phyloP scores from a whole-genome alignment of 2,797 vertebrate species.

The Falco concolor region DNA sequence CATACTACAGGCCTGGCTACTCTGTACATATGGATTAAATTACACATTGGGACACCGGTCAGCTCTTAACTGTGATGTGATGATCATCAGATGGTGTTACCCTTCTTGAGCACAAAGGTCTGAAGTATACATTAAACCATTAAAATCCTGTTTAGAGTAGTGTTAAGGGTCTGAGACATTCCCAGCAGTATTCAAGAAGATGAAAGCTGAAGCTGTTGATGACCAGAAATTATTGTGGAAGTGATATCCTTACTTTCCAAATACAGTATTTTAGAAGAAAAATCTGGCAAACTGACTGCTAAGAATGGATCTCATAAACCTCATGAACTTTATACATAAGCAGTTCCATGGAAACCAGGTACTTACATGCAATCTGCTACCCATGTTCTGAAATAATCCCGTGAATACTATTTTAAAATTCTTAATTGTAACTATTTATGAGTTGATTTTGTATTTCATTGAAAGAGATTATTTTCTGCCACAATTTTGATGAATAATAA shows the following conservation, averaged over 20 bases:
- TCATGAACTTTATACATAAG: not conserved
- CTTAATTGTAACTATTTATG: not conserved
- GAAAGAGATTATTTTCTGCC: not conserved
- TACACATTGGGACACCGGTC: not conserved
- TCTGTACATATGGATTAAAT: conserved; percentile 11
- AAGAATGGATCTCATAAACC: not conserved
- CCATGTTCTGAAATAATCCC: not conserved
- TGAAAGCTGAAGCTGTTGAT: not conserved
- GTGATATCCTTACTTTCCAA: not conserved
- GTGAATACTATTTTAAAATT: not conserved
- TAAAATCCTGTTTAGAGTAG: not conserved
- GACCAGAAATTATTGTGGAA: not conserved
- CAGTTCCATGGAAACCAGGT: not conserved
- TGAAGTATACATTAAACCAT: not conserved
- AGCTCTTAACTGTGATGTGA: not conserved
- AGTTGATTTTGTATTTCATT: not conserved
- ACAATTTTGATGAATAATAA: not conserved
- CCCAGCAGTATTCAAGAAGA: not conserved
- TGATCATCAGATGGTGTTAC: not conserved
- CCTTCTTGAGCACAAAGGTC: not conserved
- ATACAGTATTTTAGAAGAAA: not conserved
- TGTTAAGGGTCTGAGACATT: not conserved
- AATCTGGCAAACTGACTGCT: not conserved
- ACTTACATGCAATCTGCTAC: not conserved
- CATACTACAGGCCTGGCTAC: not conserved